These are phyloP conservation scores for Achlya flavicornis DNA, from an alignment of 2,888 invertebrate species.

Conservation along the genomic window DNA sequence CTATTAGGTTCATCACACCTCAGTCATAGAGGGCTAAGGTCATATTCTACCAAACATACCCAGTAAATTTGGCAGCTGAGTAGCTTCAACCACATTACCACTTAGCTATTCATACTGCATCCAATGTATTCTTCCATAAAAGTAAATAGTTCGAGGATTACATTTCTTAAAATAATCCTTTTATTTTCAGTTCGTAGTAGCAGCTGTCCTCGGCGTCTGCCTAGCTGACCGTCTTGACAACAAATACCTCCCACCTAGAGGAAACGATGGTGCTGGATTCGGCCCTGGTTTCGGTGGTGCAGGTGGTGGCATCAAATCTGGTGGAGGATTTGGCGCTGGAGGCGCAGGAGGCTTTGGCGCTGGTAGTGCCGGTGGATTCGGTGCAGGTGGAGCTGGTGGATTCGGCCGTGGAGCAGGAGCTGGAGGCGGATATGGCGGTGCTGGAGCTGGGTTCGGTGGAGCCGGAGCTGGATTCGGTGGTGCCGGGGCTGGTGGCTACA, in stretches of 20 bases:
- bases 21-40: too few relatives aligned
- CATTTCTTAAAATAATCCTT: conserved; percentile 6
- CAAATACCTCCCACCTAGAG: conserved; percentile 79
- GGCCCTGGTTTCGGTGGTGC: conserved; percentile 55
- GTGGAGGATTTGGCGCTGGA: conserved; percentile 30
- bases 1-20: too few relatives aligned
- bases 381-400: conserved; percentile 38
- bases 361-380: conserved; percentile 33
- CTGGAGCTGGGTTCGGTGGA: conserved; percentile 30
- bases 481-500: conserved; percentile 29
- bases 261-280: conserved; percentile 70
- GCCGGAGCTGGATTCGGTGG: conserved; percentile 34
- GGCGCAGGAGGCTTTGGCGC: conserved; percentile 27
- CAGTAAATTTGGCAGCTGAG: too few relatives aligned
- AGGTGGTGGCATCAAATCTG: conserved; percentile 22
- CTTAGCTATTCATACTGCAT: too few relatives aligned
- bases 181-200: conserved; percentile 68
- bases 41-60: too few relatives aligned
- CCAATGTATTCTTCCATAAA: too few relatives aligned
- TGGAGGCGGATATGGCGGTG: background rate
- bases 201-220: conserved; percentile 73
- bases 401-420: conserved; percentile 19
- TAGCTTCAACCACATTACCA: too few relatives aligned
- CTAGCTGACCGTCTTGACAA: conserved; percentile 77
- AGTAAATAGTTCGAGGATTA: too few relatives aligned